These are phyloP conservation scores for Gavia stellata DNA, from an alignment of 2,113 vertebrate genomes.

Conservation along the genomic window DNA sequence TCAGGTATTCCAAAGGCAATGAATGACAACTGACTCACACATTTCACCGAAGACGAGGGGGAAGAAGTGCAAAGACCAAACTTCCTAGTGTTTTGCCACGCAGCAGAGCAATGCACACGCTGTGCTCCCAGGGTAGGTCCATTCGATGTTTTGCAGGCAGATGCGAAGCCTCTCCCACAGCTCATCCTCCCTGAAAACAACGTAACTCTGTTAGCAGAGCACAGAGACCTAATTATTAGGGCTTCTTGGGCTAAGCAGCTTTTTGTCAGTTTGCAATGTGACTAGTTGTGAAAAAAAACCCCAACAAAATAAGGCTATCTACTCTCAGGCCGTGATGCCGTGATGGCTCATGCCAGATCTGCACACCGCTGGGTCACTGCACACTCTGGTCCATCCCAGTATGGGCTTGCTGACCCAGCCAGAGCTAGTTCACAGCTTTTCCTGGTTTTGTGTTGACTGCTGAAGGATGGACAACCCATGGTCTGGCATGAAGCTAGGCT, in stretches of 20 bases:
- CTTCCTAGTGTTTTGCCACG: not conserved
- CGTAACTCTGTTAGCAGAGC: not conserved
- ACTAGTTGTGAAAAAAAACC: not conserved
- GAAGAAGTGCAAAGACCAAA: not conserved
- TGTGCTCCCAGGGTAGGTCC: not conserved
- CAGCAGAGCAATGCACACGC: not conserved
- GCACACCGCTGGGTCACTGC: fast-evolving
- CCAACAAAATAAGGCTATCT: not conserved
- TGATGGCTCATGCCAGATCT: not conserved
- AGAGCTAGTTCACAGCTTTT: not conserved
- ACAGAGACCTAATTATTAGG: not conserved
- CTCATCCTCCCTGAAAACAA: conserved; percentile 11
- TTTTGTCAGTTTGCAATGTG: not conserved
- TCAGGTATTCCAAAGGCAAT: not conserved
- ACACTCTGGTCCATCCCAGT: not conserved
- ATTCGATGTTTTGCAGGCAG: not conserved
- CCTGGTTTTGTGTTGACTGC: not conserved
- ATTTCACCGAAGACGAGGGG: not conserved
- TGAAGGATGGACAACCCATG: not conserved
- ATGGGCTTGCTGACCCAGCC: not conserved
- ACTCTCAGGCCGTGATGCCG: not conserved
- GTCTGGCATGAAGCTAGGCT: not conserved
- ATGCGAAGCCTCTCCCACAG: not conserved
- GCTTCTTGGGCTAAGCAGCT: not conserved
- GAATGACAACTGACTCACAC: fast-evolving